phyloP scores from a whole-genome alignment of 1,140 invertebrate genomes.

The Drosophila mayri region DNA sequence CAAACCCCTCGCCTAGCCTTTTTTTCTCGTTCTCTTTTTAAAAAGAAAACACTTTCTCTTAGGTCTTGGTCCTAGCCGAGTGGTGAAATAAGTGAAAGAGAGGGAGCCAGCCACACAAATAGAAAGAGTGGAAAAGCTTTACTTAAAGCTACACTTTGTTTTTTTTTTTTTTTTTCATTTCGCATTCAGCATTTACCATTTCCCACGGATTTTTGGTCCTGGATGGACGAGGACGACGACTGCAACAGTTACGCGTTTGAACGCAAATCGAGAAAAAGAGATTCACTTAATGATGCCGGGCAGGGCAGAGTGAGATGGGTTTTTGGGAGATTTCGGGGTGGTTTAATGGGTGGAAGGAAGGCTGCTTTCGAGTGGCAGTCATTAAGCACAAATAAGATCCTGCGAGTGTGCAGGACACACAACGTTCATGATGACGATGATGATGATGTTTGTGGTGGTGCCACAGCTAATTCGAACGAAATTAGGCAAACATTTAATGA shows the following conservation, averaged over 20 bases:
- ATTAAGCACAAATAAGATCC: slow-evolving; percentile 43
- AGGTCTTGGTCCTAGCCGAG: background rate
- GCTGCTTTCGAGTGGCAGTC: slow-evolving; percentile 32
- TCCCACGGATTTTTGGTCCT: slow-evolving; percentile 13
- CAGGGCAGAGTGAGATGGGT: slow-evolving; percentile 8
- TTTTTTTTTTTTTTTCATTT: background rate
- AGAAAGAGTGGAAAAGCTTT: slow-evolving; percentile 18
- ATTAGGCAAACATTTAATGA: slow-evolving; percentile 84
- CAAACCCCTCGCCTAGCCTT: slow-evolving; percentile 27
- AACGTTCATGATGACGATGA: background rate
- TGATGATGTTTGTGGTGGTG: background rate
- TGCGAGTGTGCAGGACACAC: slow-evolving; percentile 34
- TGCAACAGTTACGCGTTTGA: slow-evolving; percentile 43
- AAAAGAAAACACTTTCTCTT: slow-evolving; percentile 2
- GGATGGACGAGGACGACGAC: slow-evolving; percentile 3
- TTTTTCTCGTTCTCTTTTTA: background rate
- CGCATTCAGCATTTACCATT: slow-evolving; percentile 1
- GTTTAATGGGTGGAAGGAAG: slow-evolving; percentile 23
- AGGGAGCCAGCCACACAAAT: background rate
- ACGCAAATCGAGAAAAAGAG: slow-evolving; percentile 40
- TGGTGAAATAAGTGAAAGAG: background rate
- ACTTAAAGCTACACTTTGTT: slow-evolving; percentile 1
- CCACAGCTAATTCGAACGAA: slow-evolving; percentile 78
- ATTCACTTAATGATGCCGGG: slow-evolving; percentile 37
- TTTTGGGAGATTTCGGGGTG: slow-evolving; percentile 1